Evolutionary conservation across 2,113 vertebrate species (phyloP), one percentile per base, ranked within the genome.

Genomic region (Notiomystis cincta): DNA sequence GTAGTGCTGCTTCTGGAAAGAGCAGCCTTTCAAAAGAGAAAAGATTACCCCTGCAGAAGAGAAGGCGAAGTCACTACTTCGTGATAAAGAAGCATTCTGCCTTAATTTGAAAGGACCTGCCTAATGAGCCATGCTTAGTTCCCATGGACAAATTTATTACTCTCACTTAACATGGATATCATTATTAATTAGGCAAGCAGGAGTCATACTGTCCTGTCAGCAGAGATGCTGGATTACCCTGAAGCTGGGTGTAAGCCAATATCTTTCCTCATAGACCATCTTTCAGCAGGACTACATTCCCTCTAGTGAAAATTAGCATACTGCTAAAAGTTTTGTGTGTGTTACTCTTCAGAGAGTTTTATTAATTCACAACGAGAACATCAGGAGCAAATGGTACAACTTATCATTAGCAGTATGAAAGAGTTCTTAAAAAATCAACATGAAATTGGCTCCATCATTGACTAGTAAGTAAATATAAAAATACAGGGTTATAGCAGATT

Each of bases 161-260:
- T 96, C 61, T 87, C 72, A 79, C 76, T 94, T 95, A 94, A 87
- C 57, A 84, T 51, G 65, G 77, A 92, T 82, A 95, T 96, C 87
- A 84, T 91, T 96, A 96, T 96, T 96, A 96, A 96, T 94, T 95
- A 94, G 80, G 51, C 71, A 94, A 88, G 75, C 82, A 80, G 82
- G 62, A 94, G 45, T 90, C 87, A 93, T 89, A 91, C 53, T 45
- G 50, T 87, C 45, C 75, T 90, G 84, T 91, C 91, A 94, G 81
- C 70, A 93, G 81, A 82, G 84, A 65, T 91, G 33, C 87, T 94
- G 94, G 45, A 69, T 96, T 90, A 64, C 65, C 40, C 70, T 81
- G 65, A 30, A 72, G 45, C 61, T 97, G 94, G 31, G 21, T 60
- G 28, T 84, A 47, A 94, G 65, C 89, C 83, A 84, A 57, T 37